These are phyloP conservation scores for Lampris megalopsis DNA, from an alignment of 2,113 vertebrate genomes.

Conservation along the genomic window DNA sequence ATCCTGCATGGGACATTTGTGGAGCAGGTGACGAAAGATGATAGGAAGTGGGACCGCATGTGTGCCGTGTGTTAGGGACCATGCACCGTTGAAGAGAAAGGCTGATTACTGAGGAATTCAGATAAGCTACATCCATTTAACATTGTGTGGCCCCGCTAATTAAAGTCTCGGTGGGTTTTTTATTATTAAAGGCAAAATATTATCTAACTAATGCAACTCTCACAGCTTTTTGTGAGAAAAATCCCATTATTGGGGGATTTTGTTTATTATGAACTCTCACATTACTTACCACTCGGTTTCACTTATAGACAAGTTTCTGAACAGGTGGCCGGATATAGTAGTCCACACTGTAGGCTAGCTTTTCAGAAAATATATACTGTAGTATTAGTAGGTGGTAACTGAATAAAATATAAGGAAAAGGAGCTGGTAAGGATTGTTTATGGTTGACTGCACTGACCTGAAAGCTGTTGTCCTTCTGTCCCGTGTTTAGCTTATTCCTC, in stretches of 20 bases:
- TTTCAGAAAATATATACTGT: slow-evolving; percentile 43
- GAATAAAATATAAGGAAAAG: slow-evolving; percentile 56
- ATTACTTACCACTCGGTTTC: slow-evolving; percentile 21
- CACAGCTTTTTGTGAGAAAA: neutral
- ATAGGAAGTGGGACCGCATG: slow-evolving; percentile 57
- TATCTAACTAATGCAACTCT: slow-evolving; percentile 23
- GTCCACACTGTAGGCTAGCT: slow-evolving; percentile 12
- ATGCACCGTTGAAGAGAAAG: slow-evolving; percentile 3
- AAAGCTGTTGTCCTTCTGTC: slow-evolving; percentile 71
- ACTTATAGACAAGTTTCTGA: slow-evolving; percentile 27
- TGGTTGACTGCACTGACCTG: slow-evolving; percentile 40
- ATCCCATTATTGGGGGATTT: slow-evolving; percentile 35
- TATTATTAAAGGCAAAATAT: slow-evolving; percentile 2
- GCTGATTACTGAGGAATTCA: slow-evolving; percentile 18
- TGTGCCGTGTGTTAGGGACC: slow-evolving; percentile 49
- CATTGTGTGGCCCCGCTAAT: neutral
- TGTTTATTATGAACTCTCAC: neutral
- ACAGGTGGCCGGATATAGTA: slow-evolving; percentile 69
- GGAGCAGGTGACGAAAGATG: slow-evolving; percentile 71
- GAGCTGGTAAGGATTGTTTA: slow-evolving; percentile 21
- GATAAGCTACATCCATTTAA: slow-evolving; percentile 26
- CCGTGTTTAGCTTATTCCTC: slow-evolving; percentile 57
- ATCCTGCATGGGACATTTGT: slow-evolving; percentile 49
- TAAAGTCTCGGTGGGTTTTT: slow-evolving; percentile 6
- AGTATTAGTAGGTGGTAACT: slow-evolving; percentile 64